Evolutionary conservation across 92 coral and sea anemone species (phyloP), one percentile per base, ranked within the genome.

Genomic region (Galaxea fascicularis): DNA sequence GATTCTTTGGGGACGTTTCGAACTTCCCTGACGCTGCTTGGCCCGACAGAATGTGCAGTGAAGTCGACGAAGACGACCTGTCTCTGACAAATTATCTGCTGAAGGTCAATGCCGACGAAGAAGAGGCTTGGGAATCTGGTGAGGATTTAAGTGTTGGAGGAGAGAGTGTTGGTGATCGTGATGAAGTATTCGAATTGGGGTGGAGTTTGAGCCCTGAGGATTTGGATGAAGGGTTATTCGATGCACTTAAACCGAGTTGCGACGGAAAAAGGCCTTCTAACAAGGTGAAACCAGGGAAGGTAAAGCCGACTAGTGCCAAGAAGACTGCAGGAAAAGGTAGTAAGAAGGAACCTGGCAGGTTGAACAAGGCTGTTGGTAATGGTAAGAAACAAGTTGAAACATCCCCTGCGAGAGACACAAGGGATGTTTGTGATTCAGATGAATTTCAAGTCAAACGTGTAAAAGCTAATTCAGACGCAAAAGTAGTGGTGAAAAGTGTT

Each of bases 21-120:
- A 51, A 39, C 75, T 63, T 17, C 26, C 54, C 53, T n/a, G 28
- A 77, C 41, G 62, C 11, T 71, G 22, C 20, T 82, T 78, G 76
- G 86, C n/a, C 51, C 20, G 64, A 16, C 13, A 31, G 63, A 54
- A 60, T 16, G 63, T 78, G 74, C 52, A 78, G 68, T 39, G 69
- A 76, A 77, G 71, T 91, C 84, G 94, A 91, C 11, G 82, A 85
- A 4, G 90, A 88, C 51, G 86, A 94, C 66, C 88, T 92, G 46
- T 81, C 89, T 15, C 85, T 94, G 39, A 90, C 98, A 12, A 94
- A 94, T 56, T 94, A 92, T 82, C 86, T 94, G 65, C 73, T 92
- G 58, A 89, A 94, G 74, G 78, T 87, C 53, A 84, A 81, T 14
- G 89, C 58, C 35, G 95, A 74, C 14, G 82, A 74, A 15, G 73